A percentile compares a stretch with the other conserved stretches of the same genome.
Conservation (phyloP, 2,888 invertebrate species). For the Cartodere bifasciata region DNA sequence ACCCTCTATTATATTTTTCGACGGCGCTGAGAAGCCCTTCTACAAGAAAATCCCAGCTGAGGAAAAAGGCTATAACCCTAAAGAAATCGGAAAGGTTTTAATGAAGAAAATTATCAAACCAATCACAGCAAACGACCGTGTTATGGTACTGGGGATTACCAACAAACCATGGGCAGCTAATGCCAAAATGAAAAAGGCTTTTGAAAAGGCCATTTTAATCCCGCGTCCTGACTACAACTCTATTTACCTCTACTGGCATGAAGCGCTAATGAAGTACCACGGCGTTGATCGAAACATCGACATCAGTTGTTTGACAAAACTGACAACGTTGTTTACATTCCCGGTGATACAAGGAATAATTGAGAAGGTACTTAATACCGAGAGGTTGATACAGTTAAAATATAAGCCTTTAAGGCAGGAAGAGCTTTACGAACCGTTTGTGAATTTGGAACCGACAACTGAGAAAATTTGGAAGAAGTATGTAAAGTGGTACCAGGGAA, state of each 20-base stretch:
- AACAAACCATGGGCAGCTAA: conserved; percentile 52
- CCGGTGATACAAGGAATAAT: conserved; percentile 37
- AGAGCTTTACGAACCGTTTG: conserved; percentile 40
- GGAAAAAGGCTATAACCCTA: conserved; percentile 53
- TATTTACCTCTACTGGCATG: conserved; percentile 40
- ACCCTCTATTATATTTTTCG: conserved; percentile 61
- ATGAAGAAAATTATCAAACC: conserved; percentile 56
- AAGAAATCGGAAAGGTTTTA: conserved; percentile 52
- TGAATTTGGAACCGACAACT: conserved; percentile 31
- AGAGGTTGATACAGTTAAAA: conserved; percentile 40
- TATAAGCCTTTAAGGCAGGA: conserved; percentile 38
- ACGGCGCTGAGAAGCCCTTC: conserved; percentile 54
- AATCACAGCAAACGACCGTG: conserved; percentile 50
- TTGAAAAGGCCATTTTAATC: conserved; percentile 38
- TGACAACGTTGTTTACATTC: conserved; percentile 42
- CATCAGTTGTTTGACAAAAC: conserved; percentile 42
- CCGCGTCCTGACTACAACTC: conserved; percentile 47
- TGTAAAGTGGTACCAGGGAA: conserved; percentile 37
- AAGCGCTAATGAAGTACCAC: conserved; percentile 45
- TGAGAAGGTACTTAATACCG: conserved; percentile 34
- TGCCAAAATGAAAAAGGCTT: conserved; percentile 40
- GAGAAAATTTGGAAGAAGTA: conserved; percentile 38
- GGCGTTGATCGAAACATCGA: conserved; percentile 46
- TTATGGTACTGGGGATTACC: conserved; percentile 57
- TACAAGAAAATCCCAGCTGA: conserved; percentile 51